Base-by-base conservation (phyloP, 2,888 invertebrate genomes). In the Gnatocerus cornutus region DNA sequence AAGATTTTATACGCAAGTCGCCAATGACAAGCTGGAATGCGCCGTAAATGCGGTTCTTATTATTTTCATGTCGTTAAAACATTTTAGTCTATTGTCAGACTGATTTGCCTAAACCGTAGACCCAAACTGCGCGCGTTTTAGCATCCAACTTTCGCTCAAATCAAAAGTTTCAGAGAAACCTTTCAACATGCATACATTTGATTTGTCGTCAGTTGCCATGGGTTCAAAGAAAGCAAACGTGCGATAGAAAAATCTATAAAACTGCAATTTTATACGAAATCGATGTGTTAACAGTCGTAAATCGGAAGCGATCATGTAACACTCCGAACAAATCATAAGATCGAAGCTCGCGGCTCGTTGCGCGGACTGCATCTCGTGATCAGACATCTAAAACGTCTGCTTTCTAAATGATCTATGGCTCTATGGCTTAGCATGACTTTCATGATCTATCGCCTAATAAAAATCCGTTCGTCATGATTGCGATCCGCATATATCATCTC, bases 51-150 rank as follows among this genome's bases (percentile, higher is more conserved):
- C 62, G 71, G 67, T 71, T 77, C 76, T 77, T 78, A 78, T 79
- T 77, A 79, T 79, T 79, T 78, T 74, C 73, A 74, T 76, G 74
- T 77, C 78, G 76, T 80, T 79, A 79, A 79, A 79, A 78, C 73
- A 79, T 77, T 78, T 79, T 76, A 71, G 73, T 79, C 77, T 77
- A 77, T 78, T 74, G 72, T 53, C 30, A 45, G 55, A 69, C 64
- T 12, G 70, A 69, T 69, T 62, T 48, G 62, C 9, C 13, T 12
- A 4, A 30, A 14, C 16, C 30, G 7, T 3, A 7, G 13, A 8
- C 13, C 8, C 14, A 10, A 21, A 21, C 21, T 3, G n/a, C n/a
- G n/a, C n/a, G n/a, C n/a, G n/a, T n/a, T n/a, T n/a, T n/a, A n/a
- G n/a, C n/a, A n/a, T n/a, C n/a, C n/a, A n/a, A n/a, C n/a, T n/a